A percentile compares a stretch with the other conserved stretches of the same genome.
Evolutionary conservation across 30 jellyfish, hydroid and myxozoan genomes (phyloP).

Genomic region (Mastigias papua): DNA sequence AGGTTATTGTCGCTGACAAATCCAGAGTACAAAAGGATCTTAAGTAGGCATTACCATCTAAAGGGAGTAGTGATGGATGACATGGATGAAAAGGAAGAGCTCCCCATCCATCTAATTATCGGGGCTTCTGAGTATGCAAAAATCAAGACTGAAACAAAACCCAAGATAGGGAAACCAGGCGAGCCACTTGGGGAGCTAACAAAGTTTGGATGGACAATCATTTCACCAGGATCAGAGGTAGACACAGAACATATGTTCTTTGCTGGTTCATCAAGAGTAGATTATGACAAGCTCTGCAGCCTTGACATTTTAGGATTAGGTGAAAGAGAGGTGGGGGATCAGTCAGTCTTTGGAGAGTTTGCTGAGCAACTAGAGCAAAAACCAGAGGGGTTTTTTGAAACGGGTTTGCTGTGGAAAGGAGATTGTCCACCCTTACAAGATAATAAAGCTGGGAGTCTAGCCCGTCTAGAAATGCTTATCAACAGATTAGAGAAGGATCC

Average conservation of each 20-base stretch:
- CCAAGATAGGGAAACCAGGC: background rate
- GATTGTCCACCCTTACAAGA: conserved; percentile 40
- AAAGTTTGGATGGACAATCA: conserved; percentile 23
- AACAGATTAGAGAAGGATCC: conserved; percentile 64
- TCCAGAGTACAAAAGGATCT: conserved; percentile 36
- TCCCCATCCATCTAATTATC: conserved; percentile 21
- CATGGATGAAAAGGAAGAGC: conserved; percentile 20
- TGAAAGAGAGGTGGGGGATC: conserved; percentile 42
- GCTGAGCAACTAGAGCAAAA: conserved; percentile 26
- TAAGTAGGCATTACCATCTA: conserved; percentile 39
- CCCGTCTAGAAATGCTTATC: conserved; percentile 48
- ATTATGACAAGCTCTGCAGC: conserved; percentile 75
- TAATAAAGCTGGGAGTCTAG: conserved; percentile 78
- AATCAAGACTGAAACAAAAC: background rate
- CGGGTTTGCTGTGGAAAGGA: conserved; percentile 75
- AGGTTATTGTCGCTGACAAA: conserved; percentile 42
- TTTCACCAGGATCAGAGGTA: conserved; percentile 7
- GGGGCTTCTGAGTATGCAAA: conserved; percentile 34
- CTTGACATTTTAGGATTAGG: conserved; percentile 70
- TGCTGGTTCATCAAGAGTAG: conserved; percentile 49
- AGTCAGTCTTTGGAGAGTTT: conserved; percentile 24
- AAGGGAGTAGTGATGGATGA: conserved; percentile 50
- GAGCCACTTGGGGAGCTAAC: conserved; percentile 9
- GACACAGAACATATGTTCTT: conserved; percentile 41
- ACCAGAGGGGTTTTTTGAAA: conserved; percentile 76